Percentiles rank a stretch among this genome's conserved stretches.
phyloP scores from a whole-genome alignment of 2,113 vertebrate species.

The Ornithorhynchus anatinus region DNA sequence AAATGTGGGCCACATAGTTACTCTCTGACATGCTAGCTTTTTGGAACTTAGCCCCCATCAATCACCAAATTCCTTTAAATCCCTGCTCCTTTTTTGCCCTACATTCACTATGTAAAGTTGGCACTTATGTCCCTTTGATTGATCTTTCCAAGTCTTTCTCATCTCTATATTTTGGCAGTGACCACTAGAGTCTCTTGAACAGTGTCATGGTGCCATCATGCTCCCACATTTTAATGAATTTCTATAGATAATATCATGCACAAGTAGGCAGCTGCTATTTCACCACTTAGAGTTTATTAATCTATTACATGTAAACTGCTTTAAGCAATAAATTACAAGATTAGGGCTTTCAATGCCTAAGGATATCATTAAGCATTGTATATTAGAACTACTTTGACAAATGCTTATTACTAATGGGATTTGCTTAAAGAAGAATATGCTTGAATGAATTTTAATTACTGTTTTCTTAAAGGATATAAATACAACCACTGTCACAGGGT shows the following conservation, averaged over 20 bases:
- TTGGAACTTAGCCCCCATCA: too few species aligned
- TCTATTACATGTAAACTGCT: slow-evolving; percentile 50
- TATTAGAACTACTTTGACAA: slow-evolving; percentile 52
- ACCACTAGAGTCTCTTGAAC: too few species aligned
- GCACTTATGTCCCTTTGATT: too few species aligned
- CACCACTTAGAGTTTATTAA: slow-evolving; percentile 54
- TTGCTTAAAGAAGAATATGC: slow-evolving; percentile 58
- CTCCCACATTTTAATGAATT: too few species aligned
- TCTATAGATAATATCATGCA: slow-evolving; percentile 31
- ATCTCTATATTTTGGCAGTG: too few species aligned
- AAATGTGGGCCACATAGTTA: too few species aligned
- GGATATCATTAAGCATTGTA: slow-evolving; percentile 58
- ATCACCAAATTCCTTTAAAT: too few species aligned
- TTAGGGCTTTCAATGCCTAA: slow-evolving; percentile 57
- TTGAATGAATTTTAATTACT: slow-evolving; percentile 52
- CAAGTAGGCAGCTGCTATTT: slow-evolving; percentile 52
- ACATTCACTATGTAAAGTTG: too few species aligned
- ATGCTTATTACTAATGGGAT: slow-evolving; percentile 54
- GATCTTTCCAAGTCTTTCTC: too few species aligned
- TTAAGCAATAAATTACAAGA: slow-evolving; percentile 64
- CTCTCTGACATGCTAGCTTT: too few species aligned
- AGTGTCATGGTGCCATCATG: too few species aligned
- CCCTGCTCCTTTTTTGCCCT: too few species aligned
- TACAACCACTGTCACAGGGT: slow-evolving; percentile 35
- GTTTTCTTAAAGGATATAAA: slow-evolving; percentile 42